These are phyloP conservation scores for Phylloscopus collybita DNA, from an alignment of 2,797 vertebrate genomes.

Conservation along the genomic window DNA sequence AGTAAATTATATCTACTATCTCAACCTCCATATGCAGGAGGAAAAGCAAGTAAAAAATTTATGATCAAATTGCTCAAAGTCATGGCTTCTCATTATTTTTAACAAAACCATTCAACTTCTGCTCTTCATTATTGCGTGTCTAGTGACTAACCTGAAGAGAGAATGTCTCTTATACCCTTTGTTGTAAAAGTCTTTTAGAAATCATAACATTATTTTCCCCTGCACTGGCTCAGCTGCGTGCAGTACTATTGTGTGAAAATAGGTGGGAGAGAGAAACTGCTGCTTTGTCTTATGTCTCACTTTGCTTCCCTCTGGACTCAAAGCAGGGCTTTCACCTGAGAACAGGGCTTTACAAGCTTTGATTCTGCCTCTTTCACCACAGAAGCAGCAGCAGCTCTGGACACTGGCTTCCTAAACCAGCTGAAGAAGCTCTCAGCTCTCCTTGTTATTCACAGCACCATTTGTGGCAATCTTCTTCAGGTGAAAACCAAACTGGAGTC, in stretches of 20 bases:
- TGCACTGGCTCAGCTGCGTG: background rate
- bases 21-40: background rate
- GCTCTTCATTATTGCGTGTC: background rate
- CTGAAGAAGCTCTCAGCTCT: background rate
- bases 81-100: slow-evolving; percentile 5
- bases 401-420: background rate
- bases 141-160: background rate
- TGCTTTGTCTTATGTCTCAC: background rate
- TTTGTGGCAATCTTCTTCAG: background rate
- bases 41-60: slow-evolving; percentile 14
- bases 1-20: slow-evolving; percentile 20
- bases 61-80: background rate
- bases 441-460: background rate
- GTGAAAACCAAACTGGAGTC: background rate
- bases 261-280: background rate
- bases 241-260: background rate
- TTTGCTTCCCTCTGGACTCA: background rate
- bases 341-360: background rate
- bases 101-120: background rate
- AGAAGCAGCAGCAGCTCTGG: background rate
- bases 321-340: background rate
- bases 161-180: background rate
- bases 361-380: background rate
- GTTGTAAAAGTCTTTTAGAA: background rate
- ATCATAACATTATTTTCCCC: background rate